phyloP scores from a whole-genome alignment of 2,113 vertebrate species.

The Dasyurus viverrinus region DNA sequence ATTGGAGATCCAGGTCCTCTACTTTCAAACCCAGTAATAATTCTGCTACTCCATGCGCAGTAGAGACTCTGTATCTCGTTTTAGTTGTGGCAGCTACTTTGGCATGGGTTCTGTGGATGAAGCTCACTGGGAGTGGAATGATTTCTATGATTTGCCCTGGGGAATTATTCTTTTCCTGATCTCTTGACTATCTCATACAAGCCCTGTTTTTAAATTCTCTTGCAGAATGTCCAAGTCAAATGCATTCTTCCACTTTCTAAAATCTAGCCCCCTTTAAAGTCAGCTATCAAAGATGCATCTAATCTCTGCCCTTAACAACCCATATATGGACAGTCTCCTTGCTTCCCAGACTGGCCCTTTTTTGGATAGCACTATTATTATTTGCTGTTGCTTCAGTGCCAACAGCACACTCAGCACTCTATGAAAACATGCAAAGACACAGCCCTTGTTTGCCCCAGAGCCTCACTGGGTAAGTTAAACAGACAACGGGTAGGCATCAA shows the following conservation, averaged over 20 bases:
- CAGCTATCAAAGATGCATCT: not conserved
- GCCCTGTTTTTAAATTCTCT: not conserved
- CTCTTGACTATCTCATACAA: not conserved
- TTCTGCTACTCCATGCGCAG: not conserved
- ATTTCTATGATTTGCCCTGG: not conserved
- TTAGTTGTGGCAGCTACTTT: not conserved
- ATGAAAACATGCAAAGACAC: constrained; percentile 50
- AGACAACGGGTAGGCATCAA: constrained; percentile 64
- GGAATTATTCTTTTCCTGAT: not conserved
- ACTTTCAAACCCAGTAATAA: not conserved
- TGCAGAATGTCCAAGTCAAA: not conserved
- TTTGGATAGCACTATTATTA: not conserved
- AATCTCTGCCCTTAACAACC: not conserved
- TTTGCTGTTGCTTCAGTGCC: constrained; percentile 52
- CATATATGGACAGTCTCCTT: not conserved
- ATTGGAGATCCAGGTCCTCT: not conserved
- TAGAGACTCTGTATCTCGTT: not conserved
- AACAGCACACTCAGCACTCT: constrained; percentile 51
- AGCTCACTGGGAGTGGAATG: not conserved
- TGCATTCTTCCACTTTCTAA: not conserved
- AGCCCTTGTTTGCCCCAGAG: constrained; percentile 11
- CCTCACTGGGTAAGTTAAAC: constrained; percentile 62
- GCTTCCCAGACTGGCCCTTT: not conserved
- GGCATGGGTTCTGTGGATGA: not conserved
- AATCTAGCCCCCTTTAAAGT: not conserved